Evolutionary conservation across 2,888 invertebrate species (phyloP).

Genomic region (Drosophila robusta): DNA sequence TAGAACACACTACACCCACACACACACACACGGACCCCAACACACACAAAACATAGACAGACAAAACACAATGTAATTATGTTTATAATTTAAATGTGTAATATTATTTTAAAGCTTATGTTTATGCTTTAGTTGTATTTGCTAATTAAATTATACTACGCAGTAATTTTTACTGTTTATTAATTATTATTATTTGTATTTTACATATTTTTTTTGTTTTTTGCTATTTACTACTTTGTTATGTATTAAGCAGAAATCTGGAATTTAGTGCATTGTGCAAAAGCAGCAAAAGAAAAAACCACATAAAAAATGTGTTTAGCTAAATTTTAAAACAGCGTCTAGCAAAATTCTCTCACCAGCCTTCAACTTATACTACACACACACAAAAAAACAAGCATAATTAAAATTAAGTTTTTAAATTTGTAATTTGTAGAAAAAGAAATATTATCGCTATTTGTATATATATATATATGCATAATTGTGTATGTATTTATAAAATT

Average conservation of each 20-base stretch:
- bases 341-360: conserved; percentile 43
- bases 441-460: not conserved
- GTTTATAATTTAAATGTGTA: conserved; percentile 75
- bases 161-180: conserved; percentile 51
- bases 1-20: conserved; percentile 5
- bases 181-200: conserved; percentile 42
- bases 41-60: conserved; percentile 14
- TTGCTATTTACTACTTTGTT: conserved; percentile 36
- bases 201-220: conserved; percentile 12
- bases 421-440: conserved; percentile 28
- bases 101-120: conserved; percentile 64
- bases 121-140: conserved; percentile 70
- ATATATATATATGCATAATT: conserved; percentile 10
- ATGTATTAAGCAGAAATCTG: conserved; percentile 30
- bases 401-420: conserved; percentile 45
- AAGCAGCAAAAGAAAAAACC: conserved; percentile 5
- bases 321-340: conserved; percentile 41
- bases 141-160: conserved; percentile 61
- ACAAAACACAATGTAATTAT: conserved; percentile 70
- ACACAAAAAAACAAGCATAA: conserved; percentile 5
- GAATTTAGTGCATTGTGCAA: conserved; percentile 39
- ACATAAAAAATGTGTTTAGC: conserved; percentile 36
- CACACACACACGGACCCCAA: conserved; percentile 5
- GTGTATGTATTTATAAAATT: conserved; percentile 23
- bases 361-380: not conserved